These are phyloP conservation scores for Oxyteleia sp. DNA, from an alignment of 2,888 invertebrate genomes.

Conservation along the genomic window DNA sequence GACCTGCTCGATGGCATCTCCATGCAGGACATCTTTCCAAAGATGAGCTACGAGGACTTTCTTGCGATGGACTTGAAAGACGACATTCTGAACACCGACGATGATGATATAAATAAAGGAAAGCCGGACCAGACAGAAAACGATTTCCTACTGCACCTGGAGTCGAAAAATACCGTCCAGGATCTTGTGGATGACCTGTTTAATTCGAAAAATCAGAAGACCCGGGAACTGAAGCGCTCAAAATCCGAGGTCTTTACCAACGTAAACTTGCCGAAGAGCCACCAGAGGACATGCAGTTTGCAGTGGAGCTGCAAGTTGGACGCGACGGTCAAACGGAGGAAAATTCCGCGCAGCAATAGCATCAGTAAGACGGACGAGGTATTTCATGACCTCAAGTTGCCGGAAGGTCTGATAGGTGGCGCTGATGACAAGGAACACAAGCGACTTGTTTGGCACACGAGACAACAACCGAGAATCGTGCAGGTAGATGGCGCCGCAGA, in stretches of 20 bases:
- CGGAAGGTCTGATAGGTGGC: slow-evolving; percentile 86
- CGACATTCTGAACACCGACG: slow-evolving; percentile 88
- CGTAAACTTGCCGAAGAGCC: slow-evolving; percentile 87
- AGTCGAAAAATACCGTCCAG: slow-evolving; percentile 88
- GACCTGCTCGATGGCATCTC: slow-evolving; percentile 94
- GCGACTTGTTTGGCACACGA: slow-evolving; percentile 85
- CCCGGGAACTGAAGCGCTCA: slow-evolving; percentile 90
- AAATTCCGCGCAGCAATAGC: slow-evolving; percentile 88
- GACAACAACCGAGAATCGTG: slow-evolving; percentile 88
- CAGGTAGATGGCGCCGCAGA: slow-evolving; percentile 89
- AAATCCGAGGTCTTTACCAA: slow-evolving; percentile 90
- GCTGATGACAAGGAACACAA: slow-evolving; percentile 87
- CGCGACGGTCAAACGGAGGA: slow-evolving; percentile 91
- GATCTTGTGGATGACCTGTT: slow-evolving; percentile 89
- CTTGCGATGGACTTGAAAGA: slow-evolving; percentile 90
- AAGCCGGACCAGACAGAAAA: slow-evolving; percentile 83
- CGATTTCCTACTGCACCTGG: slow-evolving; percentile 87
- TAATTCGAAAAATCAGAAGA: slow-evolving; percentile 87
- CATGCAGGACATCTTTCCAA: slow-evolving; percentile 94
- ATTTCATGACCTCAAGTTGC: slow-evolving; percentile 85
- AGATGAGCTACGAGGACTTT: slow-evolving; percentile 91
- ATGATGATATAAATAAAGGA: slow-evolving; percentile 80
- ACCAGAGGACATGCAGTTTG: slow-evolving; percentile 91
- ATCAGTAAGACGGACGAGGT: slow-evolving; percentile 82
- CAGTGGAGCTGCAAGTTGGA: slow-evolving; percentile 92